Evolutionary conservation across 2,888 invertebrate genomes (phyloP).

Genomic region (Apoda limacodes): DNA sequence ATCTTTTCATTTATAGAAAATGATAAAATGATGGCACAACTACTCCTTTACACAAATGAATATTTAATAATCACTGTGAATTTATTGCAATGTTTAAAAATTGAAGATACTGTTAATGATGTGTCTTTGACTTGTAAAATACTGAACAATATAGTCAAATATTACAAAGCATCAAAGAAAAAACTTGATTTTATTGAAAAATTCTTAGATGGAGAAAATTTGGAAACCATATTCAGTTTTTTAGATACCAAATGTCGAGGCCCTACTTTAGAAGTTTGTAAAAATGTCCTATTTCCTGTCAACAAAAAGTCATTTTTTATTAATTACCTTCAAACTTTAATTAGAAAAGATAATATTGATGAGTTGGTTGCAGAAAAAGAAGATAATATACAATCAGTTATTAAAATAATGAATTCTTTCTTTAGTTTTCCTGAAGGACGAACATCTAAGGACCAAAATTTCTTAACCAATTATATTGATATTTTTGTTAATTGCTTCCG

Average conservation of each 20-base stretch:
- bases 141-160: constrained; percentile 35
- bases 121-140: constrained; percentile 27
- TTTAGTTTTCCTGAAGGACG: constrained; percentile 44
- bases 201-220: constrained; percentile 38
- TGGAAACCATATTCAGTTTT: constrained; percentile 47
- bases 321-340: constrained; percentile 44
- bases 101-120: constrained; percentile 20
- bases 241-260: constrained; percentile 34
- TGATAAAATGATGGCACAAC: constrained; percentile 36
- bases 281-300: constrained; percentile 43
- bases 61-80: constrained; percentile 37
- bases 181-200: constrained; percentile 51
- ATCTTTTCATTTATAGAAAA: constrained; percentile 45
- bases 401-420: constrained; percentile 52
- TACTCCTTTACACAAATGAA: constrained; percentile 37
- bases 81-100: constrained; percentile 35
- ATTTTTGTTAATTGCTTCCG: constrained; percentile 46
- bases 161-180: constrained; percentile 49
- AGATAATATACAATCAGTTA: constrained; percentile 52
- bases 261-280: constrained; percentile 36
- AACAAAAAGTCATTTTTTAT: constrained; percentile 44
- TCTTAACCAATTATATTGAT: constrained; percentile 45
- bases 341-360: constrained; percentile 47
- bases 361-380: constrained; percentile 50
- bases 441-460: constrained; percentile 31